Conservation (phyloP, 1,140 invertebrate genomes). For the Caerostris darwini region DNA sequence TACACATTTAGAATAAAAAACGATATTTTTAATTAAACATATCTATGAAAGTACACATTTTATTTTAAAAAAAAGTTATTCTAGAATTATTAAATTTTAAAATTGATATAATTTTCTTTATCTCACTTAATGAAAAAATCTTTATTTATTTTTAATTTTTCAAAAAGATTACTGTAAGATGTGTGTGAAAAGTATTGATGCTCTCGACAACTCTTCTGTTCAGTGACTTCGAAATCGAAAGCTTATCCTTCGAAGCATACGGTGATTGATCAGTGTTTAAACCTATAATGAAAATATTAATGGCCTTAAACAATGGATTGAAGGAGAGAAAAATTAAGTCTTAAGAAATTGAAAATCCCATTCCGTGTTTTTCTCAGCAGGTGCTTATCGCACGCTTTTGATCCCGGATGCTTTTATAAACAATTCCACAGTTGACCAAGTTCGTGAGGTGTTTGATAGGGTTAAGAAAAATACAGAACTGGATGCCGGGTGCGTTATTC, state of each 20-base stretch:
- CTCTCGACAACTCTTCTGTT: background rate
- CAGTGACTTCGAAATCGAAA: background rate
- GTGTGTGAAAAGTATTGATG: too few species aligned
- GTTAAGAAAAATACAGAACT: background rate
- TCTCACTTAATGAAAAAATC: too few species aligned
- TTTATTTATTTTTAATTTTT: too few species aligned
- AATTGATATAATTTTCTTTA: too few species aligned
- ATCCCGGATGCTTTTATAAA: conserved; percentile 70
- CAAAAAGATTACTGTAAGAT: too few species aligned
- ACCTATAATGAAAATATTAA: background rate
- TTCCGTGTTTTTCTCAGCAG: conserved; percentile 45
- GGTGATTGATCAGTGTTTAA: background rate
- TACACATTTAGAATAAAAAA: too few species aligned
- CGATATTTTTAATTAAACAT: too few species aligned
- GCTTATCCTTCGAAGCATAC: background rate
- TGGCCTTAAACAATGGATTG: background rate
- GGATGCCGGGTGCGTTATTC: background rate
- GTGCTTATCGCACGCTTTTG: conserved; percentile 66
- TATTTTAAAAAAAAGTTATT: too few species aligned
- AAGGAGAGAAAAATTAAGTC: conserved; percentile 5
- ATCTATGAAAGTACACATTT: too few species aligned
- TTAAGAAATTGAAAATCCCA: background rate
- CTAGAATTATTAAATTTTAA: too few species aligned
- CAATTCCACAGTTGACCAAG: conserved; percentile 58
- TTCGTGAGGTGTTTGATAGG: conserved; percentile 51